phyloP scores from a whole-genome alignment of 2,113 vertebrate genomes.

The Amazona guildingii region DNA sequence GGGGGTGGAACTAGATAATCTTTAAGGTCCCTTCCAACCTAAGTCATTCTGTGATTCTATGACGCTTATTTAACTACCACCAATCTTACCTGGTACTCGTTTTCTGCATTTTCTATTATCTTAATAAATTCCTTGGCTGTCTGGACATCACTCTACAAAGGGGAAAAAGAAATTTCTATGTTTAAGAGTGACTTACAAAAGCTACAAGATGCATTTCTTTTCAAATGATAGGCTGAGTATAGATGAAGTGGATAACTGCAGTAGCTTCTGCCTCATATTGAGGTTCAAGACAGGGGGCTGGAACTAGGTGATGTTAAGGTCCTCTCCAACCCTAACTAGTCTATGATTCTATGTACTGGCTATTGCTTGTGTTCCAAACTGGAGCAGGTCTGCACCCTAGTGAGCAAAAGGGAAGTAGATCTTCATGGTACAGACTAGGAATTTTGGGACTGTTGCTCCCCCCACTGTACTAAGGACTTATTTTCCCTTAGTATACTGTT shows the following conservation, averaged over 20 bases:
- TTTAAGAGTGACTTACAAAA: not conserved
- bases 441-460: not conserved
- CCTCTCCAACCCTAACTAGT: too few species aligned
- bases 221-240: not conserved
- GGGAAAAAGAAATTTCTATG: not conserved
- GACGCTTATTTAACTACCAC: not conserved
- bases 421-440: rapidly evolving
- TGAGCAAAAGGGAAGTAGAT: not conserved
- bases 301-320: too few species aligned
- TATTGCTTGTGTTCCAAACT: not conserved
- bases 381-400: not conserved
- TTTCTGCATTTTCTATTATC: conserved; percentile 92
- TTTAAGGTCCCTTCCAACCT: not conserved
- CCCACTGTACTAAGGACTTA: not conserved
- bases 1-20: not conserved
- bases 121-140: conserved; percentile 95
- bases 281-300: not conserved
- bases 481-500: not conserved
- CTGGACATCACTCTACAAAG: conserved; percentile 84
- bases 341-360: not conserved
- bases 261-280: not conserved
- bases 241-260: not conserved
- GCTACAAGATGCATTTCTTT: not conserved
- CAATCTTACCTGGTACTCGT: conserved; percentile 91
- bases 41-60: not conserved